These are phyloP conservation scores for Limosa lapponica DNA, from an alignment of 2,797 vertebrate genomes.

Conservation along the genomic window DNA sequence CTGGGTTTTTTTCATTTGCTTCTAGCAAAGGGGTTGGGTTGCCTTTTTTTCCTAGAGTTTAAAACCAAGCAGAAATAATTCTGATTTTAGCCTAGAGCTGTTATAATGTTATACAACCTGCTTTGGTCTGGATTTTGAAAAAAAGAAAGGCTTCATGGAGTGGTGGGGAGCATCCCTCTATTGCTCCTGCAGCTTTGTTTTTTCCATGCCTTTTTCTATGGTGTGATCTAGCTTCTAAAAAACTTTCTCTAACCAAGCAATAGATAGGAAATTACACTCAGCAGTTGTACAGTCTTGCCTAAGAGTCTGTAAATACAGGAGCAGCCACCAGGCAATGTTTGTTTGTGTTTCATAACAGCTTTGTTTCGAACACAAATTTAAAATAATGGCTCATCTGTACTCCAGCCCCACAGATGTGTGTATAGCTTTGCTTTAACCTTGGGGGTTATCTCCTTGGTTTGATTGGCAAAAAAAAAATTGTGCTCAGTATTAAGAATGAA, in stretches of 20 bases:
- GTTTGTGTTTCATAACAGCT: not conserved
- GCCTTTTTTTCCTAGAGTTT: not conserved
- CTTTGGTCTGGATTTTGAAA: not conserved
- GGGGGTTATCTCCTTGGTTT: not conserved
- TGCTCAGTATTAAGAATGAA: not conserved
- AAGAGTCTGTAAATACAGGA: not conserved
- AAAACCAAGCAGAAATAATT: not conserved
- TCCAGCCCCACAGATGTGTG: not conserved
- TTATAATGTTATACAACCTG: not conserved
- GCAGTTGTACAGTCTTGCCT: not conserved
- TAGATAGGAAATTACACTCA: not conserved
- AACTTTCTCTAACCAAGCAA: not conserved
- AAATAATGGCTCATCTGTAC: not conserved
- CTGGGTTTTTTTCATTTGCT: not conserved
- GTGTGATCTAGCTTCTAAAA: not conserved
- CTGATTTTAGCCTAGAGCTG: not conserved
- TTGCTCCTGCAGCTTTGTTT: not conserved
- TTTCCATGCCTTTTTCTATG: not conserved
- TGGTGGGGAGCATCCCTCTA: not conserved
- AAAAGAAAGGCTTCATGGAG: not conserved
- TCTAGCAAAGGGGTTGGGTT: not conserved
- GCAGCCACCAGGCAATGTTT: not conserved
- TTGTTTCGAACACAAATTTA: not conserved
- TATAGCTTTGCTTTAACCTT: not conserved
- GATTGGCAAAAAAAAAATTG: not conserved